Evolutionary conservation across 2,888 invertebrate genomes (phyloP).

Genomic region (Drepana falcataria): DNA sequence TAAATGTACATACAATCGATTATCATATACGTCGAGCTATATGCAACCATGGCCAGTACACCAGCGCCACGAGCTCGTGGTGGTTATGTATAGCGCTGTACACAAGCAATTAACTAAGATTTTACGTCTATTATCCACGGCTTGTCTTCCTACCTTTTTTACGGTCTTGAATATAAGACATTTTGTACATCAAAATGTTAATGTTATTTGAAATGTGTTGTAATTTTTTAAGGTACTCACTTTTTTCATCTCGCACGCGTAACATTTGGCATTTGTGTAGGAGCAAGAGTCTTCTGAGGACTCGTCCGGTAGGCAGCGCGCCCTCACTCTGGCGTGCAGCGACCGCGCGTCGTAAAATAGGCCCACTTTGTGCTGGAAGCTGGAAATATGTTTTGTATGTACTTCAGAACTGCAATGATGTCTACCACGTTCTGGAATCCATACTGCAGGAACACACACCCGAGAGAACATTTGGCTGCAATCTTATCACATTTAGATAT

Average conservation of each 20-base stretch:
- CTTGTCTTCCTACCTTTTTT: too few relatives aligned
- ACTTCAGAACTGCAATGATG: neutral
- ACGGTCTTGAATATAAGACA: too few relatives aligned
- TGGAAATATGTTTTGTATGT: constrained; percentile 15
- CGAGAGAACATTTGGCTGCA: too few relatives aligned
- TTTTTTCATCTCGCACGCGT: constrained; percentile 56
- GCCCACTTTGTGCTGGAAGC: constrained; percentile 65
- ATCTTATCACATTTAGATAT: too few relatives aligned
- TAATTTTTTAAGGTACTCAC: constrained; percentile 16
- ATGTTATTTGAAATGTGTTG: neutral
- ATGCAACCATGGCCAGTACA: neutral
- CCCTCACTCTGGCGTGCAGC: constrained; percentile 36
- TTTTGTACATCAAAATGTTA: too few relatives aligned
- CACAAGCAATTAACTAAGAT: neutral
- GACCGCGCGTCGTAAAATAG: constrained; percentile 48
- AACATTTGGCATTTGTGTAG: constrained; percentile 50
- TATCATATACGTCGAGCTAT: too few relatives aligned
- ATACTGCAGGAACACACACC: too few relatives aligned
- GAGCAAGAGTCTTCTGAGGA: constrained; percentile 29
- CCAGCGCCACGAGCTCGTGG: neutral
- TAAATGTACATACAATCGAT: too few relatives aligned
- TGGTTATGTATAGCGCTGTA: too few relatives aligned
- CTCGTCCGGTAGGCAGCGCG: constrained; percentile 31
- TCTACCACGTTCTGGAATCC: too few relatives aligned
- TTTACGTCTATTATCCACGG: neutral